phyloP scores from a whole-genome alignment of 1,140 invertebrate species.

The Ectropis grisescens region DNA sequence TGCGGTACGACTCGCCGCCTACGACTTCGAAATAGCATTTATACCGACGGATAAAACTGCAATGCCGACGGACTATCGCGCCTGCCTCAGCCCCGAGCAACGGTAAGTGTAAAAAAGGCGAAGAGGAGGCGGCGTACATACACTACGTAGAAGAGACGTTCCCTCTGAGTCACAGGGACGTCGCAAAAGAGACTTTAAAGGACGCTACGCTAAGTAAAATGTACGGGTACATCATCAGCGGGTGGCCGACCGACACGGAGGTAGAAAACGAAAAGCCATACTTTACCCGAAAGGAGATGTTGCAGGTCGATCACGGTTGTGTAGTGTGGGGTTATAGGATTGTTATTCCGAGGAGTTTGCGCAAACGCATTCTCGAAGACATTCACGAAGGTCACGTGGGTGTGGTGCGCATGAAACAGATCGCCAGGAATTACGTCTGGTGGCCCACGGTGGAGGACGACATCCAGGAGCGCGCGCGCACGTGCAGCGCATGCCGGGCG shows the following conservation, averaged over 20 bases:
- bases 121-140: not conserved
- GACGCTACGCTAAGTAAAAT: slow-evolving; percentile 15
- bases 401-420: slow-evolving; percentile 26
- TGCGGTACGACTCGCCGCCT: slow-evolving; percentile 1
- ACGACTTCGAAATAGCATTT: not conserved
- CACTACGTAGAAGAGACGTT: slow-evolving; percentile 8
- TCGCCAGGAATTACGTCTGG: slow-evolving; percentile 39
- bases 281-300: slow-evolving; percentile 1
- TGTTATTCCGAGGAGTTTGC: slow-evolving; percentile 19
- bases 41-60: not conserved
- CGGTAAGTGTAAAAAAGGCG: not conserved
- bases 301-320: no score
- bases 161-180: slow-evolving; percentile 9
- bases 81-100: not conserved
- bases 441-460: slow-evolving; percentile 18
- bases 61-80: not conserved
- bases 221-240: slow-evolving; percentile 11
- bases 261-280: slow-evolving; percentile 7
- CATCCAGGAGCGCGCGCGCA: slow-evolving; percentile 1
- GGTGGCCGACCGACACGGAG: slow-evolving; percentile 12
- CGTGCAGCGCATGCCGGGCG: slow-evolving; percentile 20
- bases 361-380: slow-evolving; percentile 20
- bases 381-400: slow-evolving; percentile 30
- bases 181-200: slow-evolving; percentile 4
- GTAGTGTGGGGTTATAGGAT: slow-evolving; percentile 27